These are phyloP conservation scores for Dynastes maya DNA, from an alignment of 2,888 invertebrate species.

Conservation along the genomic window DNA sequence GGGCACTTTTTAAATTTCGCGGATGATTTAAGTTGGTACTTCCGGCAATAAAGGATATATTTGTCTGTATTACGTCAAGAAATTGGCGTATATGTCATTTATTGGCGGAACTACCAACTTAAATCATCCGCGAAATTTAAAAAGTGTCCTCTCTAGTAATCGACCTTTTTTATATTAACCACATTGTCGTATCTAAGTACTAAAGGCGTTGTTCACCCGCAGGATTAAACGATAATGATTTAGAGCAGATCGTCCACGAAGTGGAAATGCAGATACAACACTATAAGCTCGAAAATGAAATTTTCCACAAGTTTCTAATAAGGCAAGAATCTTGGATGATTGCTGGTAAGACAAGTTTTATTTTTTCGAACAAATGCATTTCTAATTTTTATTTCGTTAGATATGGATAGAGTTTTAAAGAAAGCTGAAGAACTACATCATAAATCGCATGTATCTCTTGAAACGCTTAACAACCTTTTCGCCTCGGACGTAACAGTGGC, in stretches of 20 bases:
- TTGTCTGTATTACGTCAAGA: no score
- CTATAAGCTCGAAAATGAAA: conserved; percentile 59
- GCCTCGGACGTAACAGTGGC: background rate
- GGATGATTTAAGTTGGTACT: no score
- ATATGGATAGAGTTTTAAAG: conserved; percentile 30
- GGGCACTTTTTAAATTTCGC: no score
- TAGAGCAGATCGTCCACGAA: conserved; percentile 56
- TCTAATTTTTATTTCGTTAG: conserved; percentile 12
- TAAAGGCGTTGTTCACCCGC: background rate
- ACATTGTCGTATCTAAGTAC: no score
- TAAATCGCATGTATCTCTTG: background rate
- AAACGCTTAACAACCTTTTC: background rate
- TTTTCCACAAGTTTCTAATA: conserved; percentile 59
- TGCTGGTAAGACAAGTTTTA: conserved; percentile 40
- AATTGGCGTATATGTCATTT: no score
- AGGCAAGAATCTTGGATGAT: conserved; percentile 58
- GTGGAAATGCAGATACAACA: conserved; percentile 56
- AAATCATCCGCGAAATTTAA: no score
- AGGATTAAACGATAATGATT: conserved; percentile 57
- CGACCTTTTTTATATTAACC: no score
- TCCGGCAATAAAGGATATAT: no score
- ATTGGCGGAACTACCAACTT: no score
- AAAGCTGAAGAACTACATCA: conserved; percentile 32
- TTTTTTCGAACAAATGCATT: conserved; percentile 1
- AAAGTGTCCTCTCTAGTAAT: no score